Evolutionary conservation across 2,888 invertebrate species (phyloP), one percentile per base, ranked within the genome.

Genomic region (Agrypnus murinus): DNA sequence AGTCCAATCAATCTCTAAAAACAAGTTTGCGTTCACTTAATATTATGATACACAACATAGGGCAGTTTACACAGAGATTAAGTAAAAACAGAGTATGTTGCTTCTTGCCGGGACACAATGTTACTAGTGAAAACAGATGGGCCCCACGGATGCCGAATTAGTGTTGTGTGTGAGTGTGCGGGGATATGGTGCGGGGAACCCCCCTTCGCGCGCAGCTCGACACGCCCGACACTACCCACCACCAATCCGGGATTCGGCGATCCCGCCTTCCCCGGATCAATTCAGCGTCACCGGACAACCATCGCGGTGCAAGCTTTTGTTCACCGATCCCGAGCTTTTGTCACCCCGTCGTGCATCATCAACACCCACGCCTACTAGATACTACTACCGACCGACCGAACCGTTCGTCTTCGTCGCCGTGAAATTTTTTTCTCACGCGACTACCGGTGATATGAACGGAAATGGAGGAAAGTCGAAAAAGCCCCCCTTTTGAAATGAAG

Each of bases 31-130:
- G 89, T 88, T 84, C 85, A 84, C 83, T 84, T 83, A 84, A 90
- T 93, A 92, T 92, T 92, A 92, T 90, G 91, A 92, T 91, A 92
- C 92, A 93, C 92, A 92, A 92, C 92, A 92, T 91, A 87, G 86
- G 86, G 87, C 87, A 90, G 92, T 92, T 93, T 92, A 93, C 92
- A 92, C 92, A 92, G 90, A 85, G 86, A 87, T 86, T 86, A 86
- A 87, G 87, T 86, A 86, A 88, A 88, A 87, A 88, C 87, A 88
- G 84, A 81, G 83, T 84, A 85, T 86, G 86, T 86, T 85, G 86
- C 86, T 86, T 85, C 86, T 86, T 79, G 83, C 84, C 83, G 84
- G 83, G 86, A 83, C 84, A 82, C 85, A 85, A 85, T 86, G 86
- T 86, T 85, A 86, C 86, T 86, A 86, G 82, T 85, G 86, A 87